Evolutionary conservation across 1,140 invertebrate species (phyloP), one percentile per base, ranked within the genome.

Genomic region (Acromyrmex heyeri): DNA sequence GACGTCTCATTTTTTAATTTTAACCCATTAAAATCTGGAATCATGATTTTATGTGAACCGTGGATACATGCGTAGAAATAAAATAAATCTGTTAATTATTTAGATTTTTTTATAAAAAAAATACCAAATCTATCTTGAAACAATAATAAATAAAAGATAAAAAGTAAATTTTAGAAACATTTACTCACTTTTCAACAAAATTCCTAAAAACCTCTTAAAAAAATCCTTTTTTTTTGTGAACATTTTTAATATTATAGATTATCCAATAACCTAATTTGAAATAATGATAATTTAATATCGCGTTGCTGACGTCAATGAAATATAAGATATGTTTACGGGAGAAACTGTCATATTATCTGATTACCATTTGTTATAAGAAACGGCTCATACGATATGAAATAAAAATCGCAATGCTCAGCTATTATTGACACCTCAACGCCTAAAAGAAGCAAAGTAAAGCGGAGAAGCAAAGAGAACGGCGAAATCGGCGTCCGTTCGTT

Each of bases 351-450:
- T 18, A 21, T 57, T 57, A 34, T 34, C 18, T 8, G 34, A 16
- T 34, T 57, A 4, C 12, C 8, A 18, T 55, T 8, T 14, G 77
- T 44, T 38, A 70, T 24, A 70, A 69, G 48, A 81, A 38, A 70
- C 64, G 8, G 7, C 8, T 55, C 16, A 50, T 8, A 21, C 27
- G 48, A 24, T 55, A 24, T 81, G 27, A 55, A 55, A 55, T n/a
- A 38, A 70, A 70, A 81, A 69, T 57, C 44, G 62, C 62, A 18
- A 21, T 24, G 16, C 44, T 48, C 44, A n/a, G 30, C 48, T 50
- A 34, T 53, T 79, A 79, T 79, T 69, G 27, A 67, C 67, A 78
- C 27, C 24, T 21, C 24, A 16, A 30, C 18, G 16, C 34, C 2
- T 21, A 5, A 69, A 81, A 30, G 16, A 44, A 24, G 27, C 57